Evolutionary conservation across 2,113 vertebrate genomes (phyloP), one percentile per base, ranked within the genome.

Genomic region (Callipepla californica): DNA sequence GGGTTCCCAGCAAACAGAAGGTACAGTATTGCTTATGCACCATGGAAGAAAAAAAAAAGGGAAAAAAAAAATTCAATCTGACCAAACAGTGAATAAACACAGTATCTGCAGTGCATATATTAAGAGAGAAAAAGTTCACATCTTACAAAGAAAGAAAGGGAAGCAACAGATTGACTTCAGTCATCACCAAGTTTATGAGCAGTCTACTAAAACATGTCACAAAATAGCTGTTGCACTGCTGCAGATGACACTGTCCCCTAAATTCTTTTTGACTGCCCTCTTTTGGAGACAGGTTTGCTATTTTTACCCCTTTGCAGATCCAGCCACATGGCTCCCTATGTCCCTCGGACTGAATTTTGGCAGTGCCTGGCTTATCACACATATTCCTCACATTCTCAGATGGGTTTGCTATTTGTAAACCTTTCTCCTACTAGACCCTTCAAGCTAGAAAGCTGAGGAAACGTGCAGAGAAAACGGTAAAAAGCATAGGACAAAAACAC

Each of bases 1-100:
- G 77, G 67, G 62, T 38, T 92, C 42, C 74, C 62, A 78, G 85
- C 26, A 90, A 90, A 90, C 62, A 62, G 87, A 74, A 69, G 8
- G 32, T 63, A 92, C 23, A 7, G 17, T 40, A 22, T 72, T 68
- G 47, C 34, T 86, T 69, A 83, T 11, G 11, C 13, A 34, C 12
- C 23, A 36, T 1, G 9, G 3, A 14, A 28, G 34, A 5, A 7
- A 48, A 17, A 7, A 12, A 28, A 5, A 10, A 1, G 26, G 15
- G 4, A 26, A 51, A 61, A 26, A 51, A 61, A 44, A 26, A 59
- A 15, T 30, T 0, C 48, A 75, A 75, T 69, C 38, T 53, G 32
- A 62, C 16, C 20, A 19, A 89, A 72, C 1, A 4, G 13, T 36
- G 44, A 67, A 65, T 51, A 80, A 86, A 76, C 9, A 9, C 21